A percentile compares a stretch with the other conserved stretches of the same genome.
Evolutionary conservation across 2,113 vertebrate genomes (phyloP).

Genomic region (Eudyptes chrysolophus): DNA sequence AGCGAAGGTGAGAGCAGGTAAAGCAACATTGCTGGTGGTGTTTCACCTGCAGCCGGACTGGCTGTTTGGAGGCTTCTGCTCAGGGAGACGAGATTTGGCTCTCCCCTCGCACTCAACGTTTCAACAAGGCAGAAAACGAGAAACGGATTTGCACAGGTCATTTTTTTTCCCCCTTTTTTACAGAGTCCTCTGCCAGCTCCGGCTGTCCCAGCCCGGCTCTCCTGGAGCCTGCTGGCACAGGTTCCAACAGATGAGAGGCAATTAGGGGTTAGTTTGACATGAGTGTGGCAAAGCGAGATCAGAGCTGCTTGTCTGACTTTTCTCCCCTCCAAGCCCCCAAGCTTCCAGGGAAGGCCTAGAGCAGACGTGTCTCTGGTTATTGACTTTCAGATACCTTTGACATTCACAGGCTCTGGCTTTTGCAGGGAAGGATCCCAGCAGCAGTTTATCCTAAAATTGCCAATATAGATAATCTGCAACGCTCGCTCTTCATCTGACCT

Average conservation of each 20-base stretch:
- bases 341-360: neutral
- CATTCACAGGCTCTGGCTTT: neutral
- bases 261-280: fast-evolving
- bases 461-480: neutral
- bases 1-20: fast-evolving
- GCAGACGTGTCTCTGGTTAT: neutral
- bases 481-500: neutral
- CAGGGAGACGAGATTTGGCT: neutral
- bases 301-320: neutral
- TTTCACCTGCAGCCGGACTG: neutral
- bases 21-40: fast-evolving
- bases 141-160: neutral
- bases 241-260: neutral
- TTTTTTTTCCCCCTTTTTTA: neutral
- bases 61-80: neutral
- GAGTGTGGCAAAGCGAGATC: neutral
- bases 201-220: neutral
- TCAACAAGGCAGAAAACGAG: neutral
- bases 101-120: neutral
- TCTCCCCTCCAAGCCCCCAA: neutral
- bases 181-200: neutral
- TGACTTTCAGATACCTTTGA: neutral
- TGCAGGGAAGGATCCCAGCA: neutral
- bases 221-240: neutral
- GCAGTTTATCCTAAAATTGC: neutral